Evolutionary conservation across 2,113 vertebrate species (phyloP).

Genomic region (Callionymus lyra): DNA sequence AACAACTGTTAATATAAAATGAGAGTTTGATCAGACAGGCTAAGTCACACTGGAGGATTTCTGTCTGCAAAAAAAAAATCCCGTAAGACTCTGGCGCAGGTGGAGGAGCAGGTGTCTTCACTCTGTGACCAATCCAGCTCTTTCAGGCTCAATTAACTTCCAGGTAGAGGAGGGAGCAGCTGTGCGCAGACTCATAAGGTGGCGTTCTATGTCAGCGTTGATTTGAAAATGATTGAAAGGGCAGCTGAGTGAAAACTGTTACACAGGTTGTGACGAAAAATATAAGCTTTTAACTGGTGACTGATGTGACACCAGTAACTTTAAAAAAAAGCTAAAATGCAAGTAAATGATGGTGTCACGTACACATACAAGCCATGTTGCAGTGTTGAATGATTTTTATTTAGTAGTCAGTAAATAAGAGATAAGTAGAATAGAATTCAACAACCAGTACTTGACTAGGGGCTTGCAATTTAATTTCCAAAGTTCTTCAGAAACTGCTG

Average conservation of each 20-base stretch:
- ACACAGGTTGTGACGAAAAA: too few relatives aligned
- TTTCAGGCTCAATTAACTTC: slow-evolving; percentile 54
- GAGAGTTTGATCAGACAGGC: slow-evolving; percentile 3
- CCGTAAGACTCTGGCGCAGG: slow-evolving; percentile 48
- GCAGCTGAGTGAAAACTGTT: too few relatives aligned
- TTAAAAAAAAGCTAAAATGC: slow-evolving; percentile 1
- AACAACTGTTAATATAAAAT: too few relatives aligned
- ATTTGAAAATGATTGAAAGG: slow-evolving; percentile 11
- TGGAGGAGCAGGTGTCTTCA: slow-evolving; percentile 51
- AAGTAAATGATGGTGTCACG: too few relatives aligned
- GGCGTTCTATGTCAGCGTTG: slow-evolving; percentile 8
- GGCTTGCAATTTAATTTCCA: too few relatives aligned
- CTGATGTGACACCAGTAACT: background rate
- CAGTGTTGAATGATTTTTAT: too few relatives aligned
- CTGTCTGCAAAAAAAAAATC: slow-evolving; percentile 14
- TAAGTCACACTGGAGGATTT: slow-evolving; percentile 22
- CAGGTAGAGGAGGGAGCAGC: slow-evolving; percentile 51
- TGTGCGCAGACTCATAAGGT: slow-evolving; percentile 26
- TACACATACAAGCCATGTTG: too few relatives aligned
- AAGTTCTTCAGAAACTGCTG: too few relatives aligned
- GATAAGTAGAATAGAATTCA: too few relatives aligned
- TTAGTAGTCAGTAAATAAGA: too few relatives aligned
- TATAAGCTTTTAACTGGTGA: too few relatives aligned
- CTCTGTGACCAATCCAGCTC: slow-evolving; percentile 52
- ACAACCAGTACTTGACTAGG: too few relatives aligned